Conservation (phyloP, 2,113 vertebrate genomes). For the Notechis scutatus region DNA sequence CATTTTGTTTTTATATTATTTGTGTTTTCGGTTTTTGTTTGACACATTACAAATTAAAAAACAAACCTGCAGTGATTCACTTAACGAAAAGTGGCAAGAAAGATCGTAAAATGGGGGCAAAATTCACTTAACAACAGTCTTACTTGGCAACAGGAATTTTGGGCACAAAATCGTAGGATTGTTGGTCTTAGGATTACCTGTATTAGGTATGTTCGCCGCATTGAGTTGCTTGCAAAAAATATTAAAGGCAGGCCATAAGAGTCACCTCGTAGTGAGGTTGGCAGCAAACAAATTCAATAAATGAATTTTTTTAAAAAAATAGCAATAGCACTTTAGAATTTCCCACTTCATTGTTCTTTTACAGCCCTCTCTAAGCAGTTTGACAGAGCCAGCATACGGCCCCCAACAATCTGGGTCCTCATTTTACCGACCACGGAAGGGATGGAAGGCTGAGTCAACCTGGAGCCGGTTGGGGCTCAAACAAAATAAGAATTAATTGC, state of each 20-base stretch:
- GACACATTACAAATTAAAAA: too few species aligned
- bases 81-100: background rate
- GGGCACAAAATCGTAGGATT: background rate
- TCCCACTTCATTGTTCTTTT: too few species aligned
- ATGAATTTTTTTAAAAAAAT: too few species aligned
- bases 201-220: too few species aligned
- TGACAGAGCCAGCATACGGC: background rate
- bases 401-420: background rate
- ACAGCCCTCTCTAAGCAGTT: background rate
- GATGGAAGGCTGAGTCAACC: too few species aligned
- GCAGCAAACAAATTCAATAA: too few species aligned
- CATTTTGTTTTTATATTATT: too few species aligned
- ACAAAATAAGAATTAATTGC: background rate
- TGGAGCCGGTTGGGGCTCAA: too few species aligned
- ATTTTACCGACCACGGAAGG: background rate
- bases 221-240: too few species aligned
- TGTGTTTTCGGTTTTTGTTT: too few species aligned
- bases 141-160: background rate
- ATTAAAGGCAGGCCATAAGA: too few species aligned
- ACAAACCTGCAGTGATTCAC: background rate
- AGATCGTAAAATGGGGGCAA: background rate
- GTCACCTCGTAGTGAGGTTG: too few species aligned
- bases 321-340: background rate
- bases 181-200: background rate
- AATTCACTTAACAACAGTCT: background rate